These are phyloP conservation scores for Notodonta dromedarius DNA, from an alignment of 2,888 invertebrate genomes.

Conservation along the genomic window DNA sequence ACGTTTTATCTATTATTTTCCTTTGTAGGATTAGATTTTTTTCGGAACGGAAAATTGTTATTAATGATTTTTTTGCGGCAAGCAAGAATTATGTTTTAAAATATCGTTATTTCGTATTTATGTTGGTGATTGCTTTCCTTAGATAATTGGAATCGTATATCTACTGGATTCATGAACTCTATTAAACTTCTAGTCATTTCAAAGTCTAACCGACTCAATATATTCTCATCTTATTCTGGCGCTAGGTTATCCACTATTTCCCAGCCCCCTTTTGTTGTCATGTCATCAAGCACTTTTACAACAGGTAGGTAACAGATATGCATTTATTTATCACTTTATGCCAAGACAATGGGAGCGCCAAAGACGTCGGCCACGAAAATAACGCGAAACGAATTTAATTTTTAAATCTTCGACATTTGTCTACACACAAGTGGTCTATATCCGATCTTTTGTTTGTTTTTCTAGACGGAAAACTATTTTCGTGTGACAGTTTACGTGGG, in stretches of 20 bases:
- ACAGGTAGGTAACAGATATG: too few species aligned
- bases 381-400: conserved; percentile 48
- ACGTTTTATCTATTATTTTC: conserved; percentile 44
- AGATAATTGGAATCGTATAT: background rate
- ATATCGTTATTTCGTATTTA: background rate
- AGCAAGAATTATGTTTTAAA: background rate
- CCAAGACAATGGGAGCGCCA: conserved; percentile 5
- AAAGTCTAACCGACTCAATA: too few species aligned
- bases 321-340: background rate
- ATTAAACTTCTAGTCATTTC: too few species aligned
- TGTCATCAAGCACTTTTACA: too few species aligned
- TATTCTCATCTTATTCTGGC: too few species aligned
- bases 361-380: conserved; percentile 33
- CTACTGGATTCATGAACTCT: too few species aligned
- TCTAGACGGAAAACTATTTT: conserved; percentile 58
- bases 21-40: conserved; percentile 18
- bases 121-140: too few species aligned
- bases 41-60: conserved; percentile 17
- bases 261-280: too few species aligned
- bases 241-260: too few species aligned
- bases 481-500: conserved; percentile 50
- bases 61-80: conserved; percentile 8
- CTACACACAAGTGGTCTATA: conserved; percentile 60
- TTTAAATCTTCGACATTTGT: conserved; percentile 61
- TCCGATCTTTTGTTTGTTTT: conserved; percentile 61